These are phyloP conservation scores for Drosophila nigrodunni DNA, from an alignment of 1,140 invertebrate genomes.

Conservation along the genomic window DNA sequence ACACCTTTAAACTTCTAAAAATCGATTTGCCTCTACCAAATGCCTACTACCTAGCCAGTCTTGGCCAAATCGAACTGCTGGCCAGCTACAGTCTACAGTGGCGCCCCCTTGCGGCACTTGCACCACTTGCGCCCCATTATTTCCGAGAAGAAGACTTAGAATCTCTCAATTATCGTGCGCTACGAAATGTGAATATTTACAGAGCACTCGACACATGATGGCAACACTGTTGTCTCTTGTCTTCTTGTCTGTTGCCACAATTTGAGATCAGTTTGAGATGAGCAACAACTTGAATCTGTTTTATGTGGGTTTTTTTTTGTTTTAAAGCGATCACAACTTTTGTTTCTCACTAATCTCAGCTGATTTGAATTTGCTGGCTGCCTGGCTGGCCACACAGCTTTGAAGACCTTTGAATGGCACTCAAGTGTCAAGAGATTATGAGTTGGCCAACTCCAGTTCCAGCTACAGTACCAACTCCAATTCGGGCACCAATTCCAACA, in stretches of 20 bases:
- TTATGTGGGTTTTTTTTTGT: slow-evolving; percentile 25
- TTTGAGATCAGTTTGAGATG: slow-evolving; percentile 20
- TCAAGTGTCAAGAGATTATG: slow-evolving; percentile 58
- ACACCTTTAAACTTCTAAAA: no score
- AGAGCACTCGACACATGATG: slow-evolving; percentile 74
- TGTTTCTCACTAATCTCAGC: slow-evolving; percentile 72
- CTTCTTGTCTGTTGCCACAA: neutral
- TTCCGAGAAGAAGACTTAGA: slow-evolving; percentile 53
- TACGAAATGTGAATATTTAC: slow-evolving; percentile 68
- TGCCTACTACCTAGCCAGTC: neutral
- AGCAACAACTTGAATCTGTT: slow-evolving; percentile 33
- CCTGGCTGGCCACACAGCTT: slow-evolving; percentile 32
- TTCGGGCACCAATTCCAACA: neutral
- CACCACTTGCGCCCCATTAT: slow-evolving; percentile 11
- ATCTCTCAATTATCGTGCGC: slow-evolving; percentile 64
- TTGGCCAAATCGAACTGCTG: slow-evolving; percentile 10
- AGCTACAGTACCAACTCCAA: slow-evolving; percentile 25
- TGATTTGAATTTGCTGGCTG: slow-evolving; percentile 50
- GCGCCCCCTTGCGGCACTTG: slow-evolving; percentile 27
- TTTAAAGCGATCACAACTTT: slow-evolving; percentile 39
- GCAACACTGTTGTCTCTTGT: slow-evolving; percentile 40
- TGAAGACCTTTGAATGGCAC: slow-evolving; percentile 52
- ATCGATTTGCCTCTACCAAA: no score
- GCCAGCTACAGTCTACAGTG: slow-evolving; percentile 6
- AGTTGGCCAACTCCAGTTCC: slow-evolving; percentile 48